Base-by-base conservation (phyloP, 2,888 invertebrate species). In the Nowickia ferox region DNA sequence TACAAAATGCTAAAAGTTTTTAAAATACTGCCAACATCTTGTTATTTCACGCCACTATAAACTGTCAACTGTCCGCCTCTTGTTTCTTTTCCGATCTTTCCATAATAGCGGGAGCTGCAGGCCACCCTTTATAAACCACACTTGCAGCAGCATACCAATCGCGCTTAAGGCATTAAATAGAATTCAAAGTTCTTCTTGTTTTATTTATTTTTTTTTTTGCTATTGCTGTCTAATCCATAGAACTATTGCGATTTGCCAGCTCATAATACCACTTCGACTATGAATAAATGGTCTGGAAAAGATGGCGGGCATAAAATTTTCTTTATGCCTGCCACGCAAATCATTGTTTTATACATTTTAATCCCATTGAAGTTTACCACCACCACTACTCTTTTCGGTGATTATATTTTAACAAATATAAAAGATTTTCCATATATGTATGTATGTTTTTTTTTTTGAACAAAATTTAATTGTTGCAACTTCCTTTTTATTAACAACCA, bases 401-500 rank as follows among this genome's bases (percentile, higher is more conserved):
- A 19, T 22, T 44, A 55, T 61, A 53, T 46, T 57, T 19, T 66
- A 17, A 13, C 10, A 40, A 77, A 48, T 61, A 30, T 61, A 22
- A 2, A 13, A 44, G 42, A 44, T 30, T 44, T 42, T 51, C 22
- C 9, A 55, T 40, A 15, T 17, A 42, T 9, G 17, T 6, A 46
- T 30, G 42, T 38, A 40, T 9, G 8, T 1, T 22, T 55, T 51
- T 38, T 19, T 17, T 42, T 19, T 55, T 11, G 6, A 19, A 17
- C 63, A 65, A 79, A 46, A 46, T 84, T 84, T 84, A 72, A 84
- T 84, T 84, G 83, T 84, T 84, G 77, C 76, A 78, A 84, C 77
- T 84, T 84, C 77, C 83, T 59, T 72, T 84, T 74, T 78, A 65
- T 77, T 78, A 66, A 84, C 71, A 84, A 84, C 66, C 83, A 84